Percentiles rank a stretch among this genome's conserved stretches.
These are phyloP conservation scores for Thalassoma bifasciatum DNA, from an alignment of 2,113 vertebrate genomes.

Conservation along the genomic window DNA sequence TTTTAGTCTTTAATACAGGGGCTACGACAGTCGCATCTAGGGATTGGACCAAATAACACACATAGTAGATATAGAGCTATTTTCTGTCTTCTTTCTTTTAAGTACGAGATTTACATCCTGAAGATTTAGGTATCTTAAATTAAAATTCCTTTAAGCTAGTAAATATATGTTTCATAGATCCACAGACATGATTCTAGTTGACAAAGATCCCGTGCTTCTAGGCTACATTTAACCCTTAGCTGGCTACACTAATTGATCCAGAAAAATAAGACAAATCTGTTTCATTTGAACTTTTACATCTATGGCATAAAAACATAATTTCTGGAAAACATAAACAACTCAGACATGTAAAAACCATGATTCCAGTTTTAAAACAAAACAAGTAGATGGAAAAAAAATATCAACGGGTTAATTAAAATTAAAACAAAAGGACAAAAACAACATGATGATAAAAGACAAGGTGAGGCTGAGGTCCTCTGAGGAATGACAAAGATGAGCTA, in stretches of 20 bases:
- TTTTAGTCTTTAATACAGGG: conserved; percentile 65
- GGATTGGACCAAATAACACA: conserved; percentile 51
- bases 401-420: conserved; percentile 35
- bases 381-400: conserved; percentile 20
- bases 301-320: conserved; percentile 25
- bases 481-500: conserved; percentile 64
- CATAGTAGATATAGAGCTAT: conserved; percentile 36
- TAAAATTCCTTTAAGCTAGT: conserved; percentile 48
- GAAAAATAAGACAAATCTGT: conserved; percentile 42
- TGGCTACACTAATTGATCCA: conserved; percentile 49
- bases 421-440: conserved; percentile 35
- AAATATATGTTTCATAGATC: conserved; percentile 30
- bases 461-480: conserved; percentile 58
- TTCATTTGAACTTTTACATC: conserved; percentile 25
- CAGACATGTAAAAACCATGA: conserved; percentile 25
- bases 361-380: conserved; percentile 74
- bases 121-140: conserved; percentile 58
- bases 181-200: conserved; percentile 45
- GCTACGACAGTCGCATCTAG: conserved; percentile 48
- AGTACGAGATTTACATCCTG: conserved; percentile 69
- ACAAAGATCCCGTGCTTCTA: conserved; percentile 31
- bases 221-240: conserved; percentile 56
- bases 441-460: conserved; percentile 50
- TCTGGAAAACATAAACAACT: conserved; percentile 40
- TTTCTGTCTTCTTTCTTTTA: conserved; percentile 36